Evolutionary conservation across 2,113 vertebrate species (phyloP), one percentile per base, ranked within the genome.

Genomic region (Myrmecophaga tridactyla): DNA sequence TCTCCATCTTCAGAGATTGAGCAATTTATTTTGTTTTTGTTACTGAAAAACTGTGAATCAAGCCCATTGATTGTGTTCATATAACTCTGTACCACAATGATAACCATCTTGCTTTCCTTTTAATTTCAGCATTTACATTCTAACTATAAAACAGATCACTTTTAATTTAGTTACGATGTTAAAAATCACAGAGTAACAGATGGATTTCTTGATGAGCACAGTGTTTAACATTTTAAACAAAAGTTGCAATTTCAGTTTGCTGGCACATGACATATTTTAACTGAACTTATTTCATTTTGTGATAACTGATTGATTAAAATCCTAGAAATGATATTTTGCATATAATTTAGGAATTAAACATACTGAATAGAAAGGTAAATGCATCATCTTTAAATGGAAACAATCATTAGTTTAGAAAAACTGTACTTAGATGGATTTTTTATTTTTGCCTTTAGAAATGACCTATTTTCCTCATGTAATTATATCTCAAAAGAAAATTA

Each of bases 91-190:
- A 70, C 48, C 23, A 18, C 69, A 34, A 27, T 34, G 48, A 70
- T 34, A 75, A 65, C 36, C 31, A 63, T 75, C 51, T 65, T 85
- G 65, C 31, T 77, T 67, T 85, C 13, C 15, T 81, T 89, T 89
- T n/a, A 72, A n/a, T 81, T 39, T 90, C 77, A 95, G 70, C 77
- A 70, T 48, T 76, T 90, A 91, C 46, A 82, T 65, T 67, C 51
- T 60, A 39, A 80, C 43, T 88, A 15, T 85, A 72, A 88, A 78
- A 70, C 6, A 63, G n/a, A 87, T 70, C 15, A 25, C 7, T n/a
- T 67, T 85, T 95, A 81, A 86, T 86, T 87, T 90, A 73, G 87
- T 82, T 82, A 34, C 63, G 82, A 8, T 73, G 67, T 91, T 94
- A 89, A 78, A 86, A 56, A 67, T 56, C 82, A 43, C 27, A 78